phyloP scores from a whole-genome alignment of 30 jellyfish, hydroid and myxozoan species.

The Rhopilema esculentum region DNA sequence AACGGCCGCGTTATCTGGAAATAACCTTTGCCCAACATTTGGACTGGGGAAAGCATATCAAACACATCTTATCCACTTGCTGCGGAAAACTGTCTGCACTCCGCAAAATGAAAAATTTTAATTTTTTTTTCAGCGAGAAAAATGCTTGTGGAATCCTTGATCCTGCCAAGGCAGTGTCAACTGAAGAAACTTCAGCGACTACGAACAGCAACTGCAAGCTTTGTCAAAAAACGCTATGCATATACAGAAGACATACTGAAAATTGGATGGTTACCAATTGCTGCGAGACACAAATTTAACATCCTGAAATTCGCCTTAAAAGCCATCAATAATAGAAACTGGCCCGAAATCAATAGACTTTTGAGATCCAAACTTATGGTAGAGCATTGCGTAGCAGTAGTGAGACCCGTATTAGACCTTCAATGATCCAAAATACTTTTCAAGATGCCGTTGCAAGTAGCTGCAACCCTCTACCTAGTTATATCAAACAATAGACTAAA shows the following conservation, averaged over 20 bases:
- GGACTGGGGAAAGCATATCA: slow-evolving; percentile 61
- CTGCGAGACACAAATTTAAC: slow-evolving; percentile 24
- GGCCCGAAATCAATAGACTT: slow-evolving; percentile 17
- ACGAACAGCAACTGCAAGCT: slow-evolving; percentile 57
- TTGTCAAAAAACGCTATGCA: slow-evolving; percentile 48
- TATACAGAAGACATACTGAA: no score
- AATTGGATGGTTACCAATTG: slow-evolving; percentile 30
- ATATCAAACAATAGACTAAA: slow-evolving; percentile 57
- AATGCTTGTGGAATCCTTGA: slow-evolving; percentile 41
- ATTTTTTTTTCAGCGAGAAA: slow-evolving; percentile 16
- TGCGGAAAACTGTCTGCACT: slow-evolving; percentile 42
- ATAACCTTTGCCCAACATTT: slow-evolving; percentile 48
- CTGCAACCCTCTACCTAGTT: slow-evolving; percentile 62
- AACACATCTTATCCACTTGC: slow-evolving; percentile 35
- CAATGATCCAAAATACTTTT: slow-evolving; percentile 47
- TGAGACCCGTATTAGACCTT: slow-evolving; percentile 66
- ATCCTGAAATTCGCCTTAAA: slow-evolving; percentile 27
- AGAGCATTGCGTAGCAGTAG: slow-evolving; percentile 54
- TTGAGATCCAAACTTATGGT: slow-evolving; percentile 20
- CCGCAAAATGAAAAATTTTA: slow-evolving; percentile 39
- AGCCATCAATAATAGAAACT: slow-evolving; percentile 26
- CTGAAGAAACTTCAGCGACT: slow-evolving; percentile 55
- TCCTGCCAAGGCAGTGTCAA: slow-evolving; percentile 54
- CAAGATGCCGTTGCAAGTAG: slow-evolving; percentile 69
- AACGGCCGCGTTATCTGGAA: slow-evolving; percentile 60